Evolutionary conservation across 2,113 vertebrate species (phyloP), one percentile per base, ranked within the genome.

Genomic region (Chaetodon trifascialis): DNA sequence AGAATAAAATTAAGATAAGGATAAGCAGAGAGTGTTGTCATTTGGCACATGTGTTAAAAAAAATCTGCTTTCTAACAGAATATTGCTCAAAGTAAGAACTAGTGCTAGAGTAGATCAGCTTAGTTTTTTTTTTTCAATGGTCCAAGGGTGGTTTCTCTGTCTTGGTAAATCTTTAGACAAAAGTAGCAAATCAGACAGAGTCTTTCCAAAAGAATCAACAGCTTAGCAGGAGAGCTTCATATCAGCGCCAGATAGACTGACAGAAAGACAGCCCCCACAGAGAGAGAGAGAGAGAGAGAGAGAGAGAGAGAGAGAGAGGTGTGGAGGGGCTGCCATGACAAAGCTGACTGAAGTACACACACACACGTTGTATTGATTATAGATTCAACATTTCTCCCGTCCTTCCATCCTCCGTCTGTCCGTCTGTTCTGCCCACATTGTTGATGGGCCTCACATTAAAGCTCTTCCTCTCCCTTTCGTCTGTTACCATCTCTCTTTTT

Each of bases 371-470:
- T 54, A 83, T 79, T 70, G 70, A 85, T 85, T 76, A 85, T 75
- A 59, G 64, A 77, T 86, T 86, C 55, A 63, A 82, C 84, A 68
- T 77, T 71, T 74, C 80, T 78, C 42, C 58, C 46, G 44, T 76
- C 42, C 54, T 25, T 55, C 81, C 54, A 54, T 86, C 59, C 70
- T 80, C 54, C 23, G 49, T 77, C 85, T 69, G 51, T 88, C 79
- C 89, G 86, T 86, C 76, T 91, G 87, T 69, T 92, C 58, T 44
- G 42, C 75, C 46, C 76, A 72, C 66, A 58, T 66, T 59, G 65
- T 65, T 70, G 65, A 86, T 76, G 65, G 90, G 83, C 74, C 84
- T 85, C 63, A 83, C 85, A 73, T 86, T 73, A 87, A 92, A 91
- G 71, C 82, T 79, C 59, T 64, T 75, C 58, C 77, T 87, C 77